Base-by-base conservation (phyloP, 1,140 invertebrate genomes). In the Tenebrio molitor region DNA sequence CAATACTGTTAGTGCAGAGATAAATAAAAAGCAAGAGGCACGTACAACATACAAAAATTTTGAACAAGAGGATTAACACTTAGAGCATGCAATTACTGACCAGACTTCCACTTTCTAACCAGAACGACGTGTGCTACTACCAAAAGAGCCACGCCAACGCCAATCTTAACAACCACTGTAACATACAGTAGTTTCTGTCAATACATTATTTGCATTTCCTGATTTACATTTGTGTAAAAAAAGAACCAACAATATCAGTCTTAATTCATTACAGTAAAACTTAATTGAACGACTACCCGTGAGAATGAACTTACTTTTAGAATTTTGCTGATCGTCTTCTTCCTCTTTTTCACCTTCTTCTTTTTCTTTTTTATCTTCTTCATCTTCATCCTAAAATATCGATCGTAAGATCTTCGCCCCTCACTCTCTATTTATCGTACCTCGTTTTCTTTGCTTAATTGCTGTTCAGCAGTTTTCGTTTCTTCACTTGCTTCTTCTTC, bases 101-200 rank as follows among this genome's bases (percentile, higher is more conserved):
- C 81, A 73, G 76, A 72, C 69, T 73, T 78, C 80, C 80, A 78
- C 82, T 86, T 86, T 84, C 81, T 83, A 81, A 86, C 79, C 78
- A 87, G 87, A 81, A 93, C 91, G 82, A 91, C 89, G 85, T 92
- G 91, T 77, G 91, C 92, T 80, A 92, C 91, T 78, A 91, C 85
- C 81, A 92, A 87, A 82, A 93, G 86, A 74, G 91, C 91, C 80
- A 91, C 86, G 77, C 92, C 92, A 83, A 93, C 88, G 80, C 87
- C 88, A 86, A 93, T 87, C 86, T 92, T 93, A 84, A 92, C 88
- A 83, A 89, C 89, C 87, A 93, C 92, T 93, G 89, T 78, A 92
- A 91, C 85, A 84, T 79, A 84, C 81, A 82, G 81, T 71, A 74
- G 81, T 39, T 66, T 70, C 72, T 58, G 74, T 73, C 19, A 23